Evolutionary conservation across 2,888 invertebrate genomes (phyloP).

Genomic region (Campopleginae sp.): DNA sequence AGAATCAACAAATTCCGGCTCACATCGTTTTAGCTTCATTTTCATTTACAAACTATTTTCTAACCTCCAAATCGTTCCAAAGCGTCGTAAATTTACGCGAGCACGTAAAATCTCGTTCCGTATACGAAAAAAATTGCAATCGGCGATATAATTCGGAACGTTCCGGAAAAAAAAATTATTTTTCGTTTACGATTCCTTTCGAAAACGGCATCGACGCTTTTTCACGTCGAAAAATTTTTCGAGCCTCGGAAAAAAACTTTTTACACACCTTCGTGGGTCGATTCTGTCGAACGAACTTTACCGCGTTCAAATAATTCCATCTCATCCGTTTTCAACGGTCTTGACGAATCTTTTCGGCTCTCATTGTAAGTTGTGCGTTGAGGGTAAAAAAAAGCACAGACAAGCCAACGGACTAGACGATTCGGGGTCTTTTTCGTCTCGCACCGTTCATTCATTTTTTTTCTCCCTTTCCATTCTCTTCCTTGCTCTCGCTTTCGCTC

Average conservation of each 20-base stretch:
- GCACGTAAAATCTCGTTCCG: too few species aligned
- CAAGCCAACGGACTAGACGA: constrained; percentile 53
- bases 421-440: constrained; percentile 53
- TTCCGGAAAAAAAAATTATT: too few species aligned
- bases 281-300: constrained; percentile 21
- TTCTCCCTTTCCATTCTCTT: constrained; percentile 49
- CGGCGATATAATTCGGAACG: too few species aligned
- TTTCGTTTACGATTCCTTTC: too few species aligned
- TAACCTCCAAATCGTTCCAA: too few species aligned
- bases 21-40: too few species aligned
- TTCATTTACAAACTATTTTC: too few species aligned
- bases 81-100: too few species aligned
- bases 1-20: not conserved
- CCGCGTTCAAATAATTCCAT: not conserved
- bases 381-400: constrained; percentile 44
- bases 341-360: constrained; percentile 26
- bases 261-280: not conserved
- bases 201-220: too few species aligned
- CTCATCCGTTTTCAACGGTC: constrained; percentile 44
- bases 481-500: constrained; percentile 21
- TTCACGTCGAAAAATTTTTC: too few species aligned
- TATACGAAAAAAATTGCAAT: too few species aligned
- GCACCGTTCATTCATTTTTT: constrained; percentile 60
- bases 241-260: too few species aligned
- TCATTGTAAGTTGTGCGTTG: constrained; percentile 16